phyloP scores from a whole-genome alignment of 2,113 vertebrate species.

The Ceyx melanurus region DNA sequence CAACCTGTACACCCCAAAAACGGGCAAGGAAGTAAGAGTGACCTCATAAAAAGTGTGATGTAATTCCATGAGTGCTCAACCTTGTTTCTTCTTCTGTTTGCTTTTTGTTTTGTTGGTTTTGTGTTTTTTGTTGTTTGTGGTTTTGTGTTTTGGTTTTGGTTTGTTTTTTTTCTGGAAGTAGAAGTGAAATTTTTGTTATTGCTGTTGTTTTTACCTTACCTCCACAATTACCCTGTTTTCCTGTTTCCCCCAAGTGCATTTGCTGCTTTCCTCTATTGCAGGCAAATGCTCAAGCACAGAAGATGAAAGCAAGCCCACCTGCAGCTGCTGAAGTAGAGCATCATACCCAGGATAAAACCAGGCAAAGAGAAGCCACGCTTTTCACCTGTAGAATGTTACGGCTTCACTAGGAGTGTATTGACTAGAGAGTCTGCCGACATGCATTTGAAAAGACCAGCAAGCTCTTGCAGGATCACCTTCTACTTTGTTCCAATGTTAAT shows the following conservation, averaged over 20 bases:
- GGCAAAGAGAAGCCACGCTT: not conserved
- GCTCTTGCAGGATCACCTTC: not conserved
- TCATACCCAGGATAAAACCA: not conserved
- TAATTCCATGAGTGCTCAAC: accelerated
- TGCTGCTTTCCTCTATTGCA: not conserved
- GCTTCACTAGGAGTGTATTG: not conserved
- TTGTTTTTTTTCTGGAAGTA: not conserved
- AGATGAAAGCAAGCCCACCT: not conserved
- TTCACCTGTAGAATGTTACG: accelerated
- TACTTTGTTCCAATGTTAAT: not conserved
- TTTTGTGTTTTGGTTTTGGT: not conserved
- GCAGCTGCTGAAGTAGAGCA: not conserved
- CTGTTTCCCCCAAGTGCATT: not conserved
- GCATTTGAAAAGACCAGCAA: not conserved
- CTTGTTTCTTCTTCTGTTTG: not conserved
- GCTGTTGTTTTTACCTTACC: no score
- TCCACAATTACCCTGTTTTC: not conserved
- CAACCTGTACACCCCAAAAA: accelerated
- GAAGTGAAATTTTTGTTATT: not conserved
- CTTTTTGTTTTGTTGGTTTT: not conserved
- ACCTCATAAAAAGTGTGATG: not conserved
- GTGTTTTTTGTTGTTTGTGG: no score
- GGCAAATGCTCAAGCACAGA: no score
- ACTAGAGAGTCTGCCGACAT: not conserved
- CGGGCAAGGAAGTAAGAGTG: not conserved